A percentile compares a stretch with the other conserved stretches of the same genome.
Conservation (phyloP, 2,888 invertebrate species). For the Anaspis maculata region DNA sequence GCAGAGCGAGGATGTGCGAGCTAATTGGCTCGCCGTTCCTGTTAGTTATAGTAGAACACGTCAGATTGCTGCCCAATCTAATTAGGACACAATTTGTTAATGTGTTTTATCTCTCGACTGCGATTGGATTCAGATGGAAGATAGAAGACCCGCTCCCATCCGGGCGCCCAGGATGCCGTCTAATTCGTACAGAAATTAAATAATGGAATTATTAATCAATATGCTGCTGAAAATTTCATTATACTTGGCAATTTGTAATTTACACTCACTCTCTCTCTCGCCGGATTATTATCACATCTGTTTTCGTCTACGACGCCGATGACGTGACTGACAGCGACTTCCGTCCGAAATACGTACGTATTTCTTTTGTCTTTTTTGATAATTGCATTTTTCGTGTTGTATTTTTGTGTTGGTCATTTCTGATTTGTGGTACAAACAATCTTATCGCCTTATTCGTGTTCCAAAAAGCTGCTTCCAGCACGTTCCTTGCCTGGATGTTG, state of each 20-base stretch:
- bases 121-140: constrained; percentile 40
- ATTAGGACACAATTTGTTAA: constrained; percentile 46
- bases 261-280: too few relatives aligned
- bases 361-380: too few relatives aligned
- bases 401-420: too few relatives aligned
- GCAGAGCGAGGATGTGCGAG: constrained; percentile 26
- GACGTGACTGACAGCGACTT: too few relatives aligned
- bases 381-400: too few relatives aligned
- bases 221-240: constrained; percentile 25
- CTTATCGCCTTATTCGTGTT: too few relatives aligned
- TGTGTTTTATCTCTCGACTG: constrained; percentile 43
- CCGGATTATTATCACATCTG: constrained; percentile 6
- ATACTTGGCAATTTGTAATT: constrained; percentile 19
- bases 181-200: constrained; percentile 31
- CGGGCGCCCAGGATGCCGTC: constrained; percentile 18
- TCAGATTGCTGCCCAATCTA: constrained; percentile 45
- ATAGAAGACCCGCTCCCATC: constrained; percentile 25
- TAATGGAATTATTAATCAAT: constrained; percentile 36
- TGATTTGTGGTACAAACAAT: too few relatives aligned
- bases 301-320: too few relatives aligned
- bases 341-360: too few relatives aligned
- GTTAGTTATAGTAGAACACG: constrained; percentile 32
- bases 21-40: constrained; percentile 36
- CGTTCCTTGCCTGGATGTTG: too few relatives aligned
- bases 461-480: too few relatives aligned